Conservation (phyloP, 2,797 vertebrate genomes). For the Glossophaga mutica region DNA sequence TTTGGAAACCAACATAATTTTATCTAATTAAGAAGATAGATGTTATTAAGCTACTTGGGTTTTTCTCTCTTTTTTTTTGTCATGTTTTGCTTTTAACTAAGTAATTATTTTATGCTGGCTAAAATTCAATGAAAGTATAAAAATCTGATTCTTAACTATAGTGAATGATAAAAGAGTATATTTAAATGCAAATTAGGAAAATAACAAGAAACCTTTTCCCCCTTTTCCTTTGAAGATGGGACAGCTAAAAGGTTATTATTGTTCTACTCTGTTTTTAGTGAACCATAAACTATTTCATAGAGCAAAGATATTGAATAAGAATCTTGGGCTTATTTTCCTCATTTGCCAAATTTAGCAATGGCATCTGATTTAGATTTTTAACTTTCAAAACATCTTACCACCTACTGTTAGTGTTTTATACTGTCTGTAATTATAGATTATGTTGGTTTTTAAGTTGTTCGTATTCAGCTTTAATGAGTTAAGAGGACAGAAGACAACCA, state of each 20-base stretch:
- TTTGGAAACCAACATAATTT: conserved; percentile 67
- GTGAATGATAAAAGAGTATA: conserved; percentile 71
- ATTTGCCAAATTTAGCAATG: conserved; percentile 49
- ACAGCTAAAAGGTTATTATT: conserved; percentile 68
- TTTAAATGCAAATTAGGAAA: conserved; percentile 74
- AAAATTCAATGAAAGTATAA: conserved; percentile 76
- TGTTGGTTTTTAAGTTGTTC: background rate
- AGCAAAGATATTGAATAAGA: conserved; percentile 49
- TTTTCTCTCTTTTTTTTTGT: background rate
- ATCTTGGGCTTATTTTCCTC: conserved; percentile 37
- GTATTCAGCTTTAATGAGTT: background rate
- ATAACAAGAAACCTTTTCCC: conserved; percentile 41
- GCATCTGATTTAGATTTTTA: conserved; percentile 40
- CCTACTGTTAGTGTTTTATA: conserved; percentile 10
- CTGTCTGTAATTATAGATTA: conserved; percentile 16
- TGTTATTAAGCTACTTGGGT: conserved; percentile 47
- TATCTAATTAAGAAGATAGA: conserved; percentile 70
- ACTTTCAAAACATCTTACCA: conserved; percentile 46
- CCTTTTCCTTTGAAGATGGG: conserved; percentile 40
- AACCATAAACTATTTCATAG: conserved; percentile 56
- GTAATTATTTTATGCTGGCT: conserved; percentile 55
- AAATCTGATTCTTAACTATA: conserved; percentile 74
- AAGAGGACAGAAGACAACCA: background rate
- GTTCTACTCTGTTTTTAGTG: conserved; percentile 59
- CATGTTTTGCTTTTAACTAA: conserved; percentile 68